Base-by-base conservation (phyloP, 1,140 invertebrate species). In the Drosophila kurseongensis region DNA sequence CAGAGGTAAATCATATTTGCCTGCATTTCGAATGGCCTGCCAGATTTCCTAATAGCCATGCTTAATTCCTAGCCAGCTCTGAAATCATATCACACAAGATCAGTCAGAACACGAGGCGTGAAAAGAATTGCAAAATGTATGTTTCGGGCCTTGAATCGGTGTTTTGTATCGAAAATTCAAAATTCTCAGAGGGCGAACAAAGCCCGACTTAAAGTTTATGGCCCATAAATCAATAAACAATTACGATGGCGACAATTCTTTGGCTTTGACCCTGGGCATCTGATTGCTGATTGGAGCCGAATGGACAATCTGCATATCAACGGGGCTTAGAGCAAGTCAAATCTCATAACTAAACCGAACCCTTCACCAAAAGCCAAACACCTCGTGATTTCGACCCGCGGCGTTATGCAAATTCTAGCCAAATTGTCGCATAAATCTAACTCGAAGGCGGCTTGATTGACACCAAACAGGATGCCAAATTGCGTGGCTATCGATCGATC, bases 41-140 rank as follows among this genome's bases (percentile, higher is more conserved):
- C 83, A 83, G 67, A 79, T 79, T 88, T 79, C 66, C 78, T 77
- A 77, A 86, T 86, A 76, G 78, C 75, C 78, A 73, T 69, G 77
- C 78, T 79, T 86, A 86, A 88, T 86, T 59, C 66, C 47, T 44
- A 27, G 35, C 10, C 36, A 14, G 23, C 52, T 23, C 16, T 12
- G 16, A 16, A 45, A 69, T 71, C 44, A 75, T 5, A 56, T 63
- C 51, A 16, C 44, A 14, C 44, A 14, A 74, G 51, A 75, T 75
- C 59, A 52, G 18, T 27, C 45, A 66, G 57, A 62, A 63, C 51
- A 57, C 45, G 36, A 51, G 44, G 51, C 58, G 59, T 42, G 54
- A 58, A 71, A 41, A 71, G 68, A 71, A 72, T 71, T 71, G 68
- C 68, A 58, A 72, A 71, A 58, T 27, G 44, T 23, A 32, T 54